phyloP scores from a whole-genome alignment of 2,888 invertebrate species.

The Ophion ventricosus region DNA sequence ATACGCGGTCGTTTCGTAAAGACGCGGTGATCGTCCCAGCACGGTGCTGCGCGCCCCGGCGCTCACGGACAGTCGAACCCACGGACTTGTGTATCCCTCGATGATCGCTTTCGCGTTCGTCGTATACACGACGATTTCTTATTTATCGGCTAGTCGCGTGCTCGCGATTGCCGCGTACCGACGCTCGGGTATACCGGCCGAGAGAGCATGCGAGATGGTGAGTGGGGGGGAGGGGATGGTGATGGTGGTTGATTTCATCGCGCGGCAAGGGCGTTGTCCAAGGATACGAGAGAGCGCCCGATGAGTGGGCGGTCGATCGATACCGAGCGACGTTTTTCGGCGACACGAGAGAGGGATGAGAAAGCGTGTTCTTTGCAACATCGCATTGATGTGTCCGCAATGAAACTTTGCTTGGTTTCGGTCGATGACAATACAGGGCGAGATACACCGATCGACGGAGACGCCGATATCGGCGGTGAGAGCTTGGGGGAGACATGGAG shows the following conservation, averaged over 20 bases:
- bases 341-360: no score
- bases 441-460: no score
- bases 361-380: no score
- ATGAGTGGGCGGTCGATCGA: slow-evolving; percentile 54
- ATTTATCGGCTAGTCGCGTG: not conserved
- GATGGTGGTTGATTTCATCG: not conserved
- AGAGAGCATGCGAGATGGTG: not conserved
- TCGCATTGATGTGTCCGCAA: no score
- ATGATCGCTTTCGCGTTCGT: not conserved
- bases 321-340: slow-evolving; percentile 56
- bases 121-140: not conserved
- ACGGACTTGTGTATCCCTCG: not conserved
- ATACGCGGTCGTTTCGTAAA: not conserved
- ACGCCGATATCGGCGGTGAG: no score
- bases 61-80: not conserved
- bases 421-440: no score
- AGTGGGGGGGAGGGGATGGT: not conserved
- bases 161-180: no score
- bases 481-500: no score
- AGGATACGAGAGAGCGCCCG: slow-evolving; percentile 68
- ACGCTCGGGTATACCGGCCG: not conserved
- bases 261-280: slow-evolving; percentile 63
- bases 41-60: no score
- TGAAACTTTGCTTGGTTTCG: no score
- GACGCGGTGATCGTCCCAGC: no score